Evolutionary conservation across 2,797 vertebrate genomes (phyloP).

Genomic region (Lacerta viridis): DNA sequence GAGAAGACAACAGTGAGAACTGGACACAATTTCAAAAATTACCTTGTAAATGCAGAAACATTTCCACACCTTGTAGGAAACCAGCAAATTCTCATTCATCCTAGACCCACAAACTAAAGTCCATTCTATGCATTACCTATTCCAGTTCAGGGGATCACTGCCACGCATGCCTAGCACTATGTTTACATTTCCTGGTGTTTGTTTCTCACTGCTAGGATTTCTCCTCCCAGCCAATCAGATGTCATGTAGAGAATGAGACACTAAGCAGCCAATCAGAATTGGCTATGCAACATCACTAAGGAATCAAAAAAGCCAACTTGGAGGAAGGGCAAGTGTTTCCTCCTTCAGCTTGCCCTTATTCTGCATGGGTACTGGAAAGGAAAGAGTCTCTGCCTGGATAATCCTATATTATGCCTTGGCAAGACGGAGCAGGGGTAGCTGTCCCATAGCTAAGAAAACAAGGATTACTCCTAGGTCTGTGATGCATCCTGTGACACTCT

Average conservation of each 20-base stretch:
- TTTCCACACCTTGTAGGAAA: constrained; percentile 29
- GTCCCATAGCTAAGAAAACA: neutral
- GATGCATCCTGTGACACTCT: neutral
- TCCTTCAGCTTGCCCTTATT: neutral
- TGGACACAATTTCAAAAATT: neutral
- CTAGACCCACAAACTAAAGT: neutral
- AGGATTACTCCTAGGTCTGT: neutral
- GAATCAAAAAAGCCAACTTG: neutral
- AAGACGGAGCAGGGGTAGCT: neutral
- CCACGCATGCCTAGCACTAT: neutral
- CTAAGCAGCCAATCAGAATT: neutral
- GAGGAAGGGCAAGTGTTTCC: neutral
- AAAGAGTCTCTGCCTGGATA: neutral
- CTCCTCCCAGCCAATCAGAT: neutral
- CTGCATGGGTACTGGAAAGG: neutral
- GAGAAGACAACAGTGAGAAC: constrained; percentile 36
- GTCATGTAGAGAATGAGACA: neutral
- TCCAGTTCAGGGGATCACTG: neutral
- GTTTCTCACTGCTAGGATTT: neutral
- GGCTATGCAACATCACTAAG: neutral
- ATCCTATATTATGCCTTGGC: neutral
- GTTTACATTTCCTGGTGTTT: too few species aligned
- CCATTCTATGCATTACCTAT: neutral
- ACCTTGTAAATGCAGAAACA: constrained; percentile 36
- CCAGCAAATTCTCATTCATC: neutral